Base-by-base conservation (phyloP, 2,888 invertebrate genomes). In the Sepiola atlantica region DNA sequence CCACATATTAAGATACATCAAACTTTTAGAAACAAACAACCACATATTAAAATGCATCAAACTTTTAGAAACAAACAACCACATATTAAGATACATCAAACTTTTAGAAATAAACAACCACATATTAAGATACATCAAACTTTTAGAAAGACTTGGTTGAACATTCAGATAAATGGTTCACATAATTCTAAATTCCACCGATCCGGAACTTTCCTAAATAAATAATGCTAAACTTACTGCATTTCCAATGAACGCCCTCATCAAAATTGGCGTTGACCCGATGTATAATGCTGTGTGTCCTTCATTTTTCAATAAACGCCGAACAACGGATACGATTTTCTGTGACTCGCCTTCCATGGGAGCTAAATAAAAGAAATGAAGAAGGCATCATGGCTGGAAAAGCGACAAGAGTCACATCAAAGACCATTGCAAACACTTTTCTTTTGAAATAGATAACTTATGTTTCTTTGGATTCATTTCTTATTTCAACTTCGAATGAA, bases 241-340 rank as follows among this genome's bases (percentile, higher is more conserved):
- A n/a, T 92, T 92, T 54, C 92, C 92, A 55, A 92, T 45, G 55
- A 92, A 92, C 10, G 92, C 92, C n/a, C 92, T 92, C n/a, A 55
- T 92, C 55, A 92, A 92, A 55, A 92, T 28, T 24, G 92, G 92
- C n/a, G 92, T 54, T 35, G 92, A 55, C 55, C 92, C 92, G 45
- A 55, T 92, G 45, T 92, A 92, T 45, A 92, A 54, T 45, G 92
- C 92, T 92, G 24, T 35, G 92, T 12, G 24, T n/a, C 92, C 92
- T 55, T 55, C 92, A 16, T 92, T 32, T 54, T 92, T 35, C 18
- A 45, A 92, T 92, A 92, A 45, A 55, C 55, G 45, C 24, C n/a
- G 45, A 55, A 92, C 45, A 16, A 45, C 92, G 20, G 10, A n/a
- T 28, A 4, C 32, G 45, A 92, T 45, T 54, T n/a, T 92, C n/a